A percentile compares a stretch with the other conserved stretches of the same genome.
Conservation (phyloP, 2,797 vertebrate genomes). For the Hafferia zeledoni region DNA sequence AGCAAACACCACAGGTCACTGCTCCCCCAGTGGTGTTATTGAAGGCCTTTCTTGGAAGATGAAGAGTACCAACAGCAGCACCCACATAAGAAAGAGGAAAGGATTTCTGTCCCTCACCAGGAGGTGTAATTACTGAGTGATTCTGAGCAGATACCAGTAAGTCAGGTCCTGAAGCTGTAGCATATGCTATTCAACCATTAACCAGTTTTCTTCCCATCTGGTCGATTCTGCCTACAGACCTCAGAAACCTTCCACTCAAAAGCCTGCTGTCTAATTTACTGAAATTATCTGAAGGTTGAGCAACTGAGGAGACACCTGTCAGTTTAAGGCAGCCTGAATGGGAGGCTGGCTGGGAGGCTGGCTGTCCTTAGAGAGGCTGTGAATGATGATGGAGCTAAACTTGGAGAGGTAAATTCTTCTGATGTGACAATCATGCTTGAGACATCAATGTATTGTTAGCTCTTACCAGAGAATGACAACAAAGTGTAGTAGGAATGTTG, state of each 20-base stretch:
- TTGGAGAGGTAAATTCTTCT: not conserved
- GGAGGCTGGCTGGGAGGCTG: not conserved
- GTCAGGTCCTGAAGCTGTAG: not conserved
- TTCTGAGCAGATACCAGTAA: not conserved
- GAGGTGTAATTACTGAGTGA: not conserved
- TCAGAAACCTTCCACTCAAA: not conserved
- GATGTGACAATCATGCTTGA: not conserved
- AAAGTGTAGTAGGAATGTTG: not conserved
- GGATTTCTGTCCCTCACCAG: not conserved
- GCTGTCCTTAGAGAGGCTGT: not conserved
- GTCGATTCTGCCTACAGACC: not conserved
- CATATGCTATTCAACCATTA: not conserved
- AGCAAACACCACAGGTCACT: not conserved
- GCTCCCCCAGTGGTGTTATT: not conserved
- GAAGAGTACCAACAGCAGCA: not conserved
- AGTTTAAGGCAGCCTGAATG: conserved; percentile 9
- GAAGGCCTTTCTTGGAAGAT: not conserved
- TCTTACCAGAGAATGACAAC: not conserved
- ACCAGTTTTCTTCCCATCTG: not conserved
- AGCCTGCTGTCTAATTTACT: not conserved
- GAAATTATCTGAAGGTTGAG: not conserved
- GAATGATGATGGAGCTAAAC: not conserved
- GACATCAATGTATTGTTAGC: not conserved
- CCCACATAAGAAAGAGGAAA: not conserved
- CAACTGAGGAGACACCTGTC: not conserved